phyloP scores from a whole-genome alignment of 2,888 invertebrate genomes.

The Nudaria mundana region DNA sequence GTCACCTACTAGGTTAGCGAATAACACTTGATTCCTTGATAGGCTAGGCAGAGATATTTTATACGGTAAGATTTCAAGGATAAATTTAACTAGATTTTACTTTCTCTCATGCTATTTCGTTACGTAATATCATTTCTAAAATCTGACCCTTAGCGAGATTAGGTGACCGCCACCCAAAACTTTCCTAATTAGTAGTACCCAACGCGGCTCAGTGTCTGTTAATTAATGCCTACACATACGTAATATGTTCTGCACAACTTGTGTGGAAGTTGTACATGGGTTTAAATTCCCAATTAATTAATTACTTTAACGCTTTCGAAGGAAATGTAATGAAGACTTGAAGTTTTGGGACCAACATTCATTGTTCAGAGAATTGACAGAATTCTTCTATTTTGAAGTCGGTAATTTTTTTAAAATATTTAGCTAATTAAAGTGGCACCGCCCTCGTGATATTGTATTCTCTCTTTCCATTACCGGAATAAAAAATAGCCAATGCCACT shows the following conservation, averaged over 20 bases:
- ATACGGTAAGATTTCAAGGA: neutral
- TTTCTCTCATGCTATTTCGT: no score
- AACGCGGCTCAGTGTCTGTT: constrained; percentile 33
- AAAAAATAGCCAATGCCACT: no score
- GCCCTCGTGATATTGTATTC: no score
- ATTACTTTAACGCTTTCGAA: constrained; percentile 19
- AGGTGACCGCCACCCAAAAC: constrained; percentile 42
- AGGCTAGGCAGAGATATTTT: no score
- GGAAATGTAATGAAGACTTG: constrained; percentile 16
- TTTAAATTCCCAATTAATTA: constrained; percentile 28
- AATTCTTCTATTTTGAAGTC: no score
- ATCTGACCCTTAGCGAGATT: constrained; percentile 27
- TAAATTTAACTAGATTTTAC: no score
- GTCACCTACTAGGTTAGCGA: no score
- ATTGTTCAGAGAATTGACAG: neutral
- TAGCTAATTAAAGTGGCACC: no score
- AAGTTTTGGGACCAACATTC: neutral
- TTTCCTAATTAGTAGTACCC: constrained; percentile 47
- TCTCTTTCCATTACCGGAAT: no score
- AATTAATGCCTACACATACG: constrained; percentile 32
- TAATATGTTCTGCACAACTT: constrained; percentile 19
- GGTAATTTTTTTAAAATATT: no score
- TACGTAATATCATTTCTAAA: constrained; percentile 9
- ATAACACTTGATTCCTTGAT: no score
- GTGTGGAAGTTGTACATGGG: constrained; percentile 19